Evolutionary conservation across 2,797 vertebrate species (phyloP).

Genomic region (Epinephelus malabaricus): DNA sequence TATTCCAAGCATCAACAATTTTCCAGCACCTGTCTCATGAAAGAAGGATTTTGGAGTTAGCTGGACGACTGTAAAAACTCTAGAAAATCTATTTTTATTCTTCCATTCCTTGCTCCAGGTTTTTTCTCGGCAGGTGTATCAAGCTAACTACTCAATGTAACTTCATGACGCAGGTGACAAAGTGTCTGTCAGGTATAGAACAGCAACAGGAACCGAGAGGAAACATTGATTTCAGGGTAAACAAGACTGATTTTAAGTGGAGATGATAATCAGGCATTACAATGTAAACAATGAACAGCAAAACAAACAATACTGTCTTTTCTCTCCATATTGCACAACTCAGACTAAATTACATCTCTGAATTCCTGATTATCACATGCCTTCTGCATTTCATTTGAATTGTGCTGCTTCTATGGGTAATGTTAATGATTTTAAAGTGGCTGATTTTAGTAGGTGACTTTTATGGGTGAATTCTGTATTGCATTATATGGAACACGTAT

Average conservation of each 20-base stretch:
- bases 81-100: neutral
- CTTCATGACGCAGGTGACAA: constrained; percentile 18
- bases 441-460: constrained; percentile 40
- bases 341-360: constrained; percentile 59
- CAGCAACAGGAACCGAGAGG: constrained; percentile 46
- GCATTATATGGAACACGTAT: constrained; percentile 41
- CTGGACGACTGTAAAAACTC: constrained; percentile 37
- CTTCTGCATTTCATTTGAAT: constrained; percentile 53
- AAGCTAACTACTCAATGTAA: neutral
- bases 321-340: constrained; percentile 77
- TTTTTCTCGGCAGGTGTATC: constrained; percentile 18
- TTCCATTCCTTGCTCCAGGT: constrained; percentile 14
- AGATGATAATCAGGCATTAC: constrained; percentile 70
- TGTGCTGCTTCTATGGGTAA: constrained; percentile 48
- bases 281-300: constrained; percentile 76
- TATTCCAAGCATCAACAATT: constrained; percentile 10
- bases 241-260: constrained; percentile 57
- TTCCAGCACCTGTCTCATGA: neutral
- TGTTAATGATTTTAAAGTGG: constrained; percentile 46
- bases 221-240: constrained; percentile 53
- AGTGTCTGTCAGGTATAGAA: constrained; percentile 31
- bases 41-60: constrained; percentile 4
- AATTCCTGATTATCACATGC: constrained; percentile 76
- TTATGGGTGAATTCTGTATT: constrained; percentile 48
- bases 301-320: constrained; percentile 69